Base-by-base conservation (phyloP, 2,113 vertebrate species). In the Cinclus mexicanus region DNA sequence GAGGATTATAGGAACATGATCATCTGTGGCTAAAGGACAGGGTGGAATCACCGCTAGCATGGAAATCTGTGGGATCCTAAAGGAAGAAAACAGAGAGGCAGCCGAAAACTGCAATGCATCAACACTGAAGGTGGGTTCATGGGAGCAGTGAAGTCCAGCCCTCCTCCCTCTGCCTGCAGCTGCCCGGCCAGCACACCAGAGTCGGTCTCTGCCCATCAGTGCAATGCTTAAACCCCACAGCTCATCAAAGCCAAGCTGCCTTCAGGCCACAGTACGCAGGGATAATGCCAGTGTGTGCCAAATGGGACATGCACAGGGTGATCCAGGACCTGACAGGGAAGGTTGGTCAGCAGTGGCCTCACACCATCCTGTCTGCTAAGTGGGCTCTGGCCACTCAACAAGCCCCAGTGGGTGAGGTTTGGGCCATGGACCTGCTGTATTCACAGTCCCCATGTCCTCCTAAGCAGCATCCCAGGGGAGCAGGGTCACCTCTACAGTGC, bases 101-200 rank as follows among this genome's bases (percentile, higher is more conserved):
- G 31, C 24, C 56, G 57, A 49, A 79, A 85, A 76, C 49, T 24
- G 39, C 35, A 71, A 17, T 4, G 1, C 1, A 1, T 55, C 74
- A 49, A 14, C 9, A 3, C 5, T 4, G 46, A 82, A 46, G 8
- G 53, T 12, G 6, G 0, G 0, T 61, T 53, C 2, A 2, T 4
- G 47, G 28, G 39, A 82, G 37, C 44, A 55, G 75, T 35, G 24
- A 46, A 57, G 31, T 15, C 42, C 60, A 78, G 0, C 15, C 11
- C 19, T 20, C 23, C 16, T 68, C 14, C 20, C 15, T 21, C 24
- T 37, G 35, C 60, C 39, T 29, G 7, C 26, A 29, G 37, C 71
- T 44, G 47, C 29, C 64, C 0, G 0, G 15, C 37, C 60, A n/a
- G 39, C 26, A 26, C 19, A 11, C 8, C 44, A 42, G 33, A 0